phyloP scores from a whole-genome alignment of 1,140 invertebrate genomes.

The Drosophila suzukii region DNA sequence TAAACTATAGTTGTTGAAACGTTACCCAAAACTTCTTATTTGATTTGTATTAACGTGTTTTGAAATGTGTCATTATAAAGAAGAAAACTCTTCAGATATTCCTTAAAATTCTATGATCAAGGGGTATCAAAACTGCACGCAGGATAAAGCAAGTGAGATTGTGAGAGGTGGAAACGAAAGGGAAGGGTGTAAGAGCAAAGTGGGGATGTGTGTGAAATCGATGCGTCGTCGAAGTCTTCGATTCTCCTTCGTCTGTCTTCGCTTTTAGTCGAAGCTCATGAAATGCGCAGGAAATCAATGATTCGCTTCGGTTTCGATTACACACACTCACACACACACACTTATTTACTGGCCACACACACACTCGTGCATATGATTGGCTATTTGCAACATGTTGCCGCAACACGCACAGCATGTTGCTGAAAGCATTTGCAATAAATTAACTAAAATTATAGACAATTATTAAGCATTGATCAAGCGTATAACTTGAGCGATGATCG shows the following conservation, averaged over 20 bases:
- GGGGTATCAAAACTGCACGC: conserved; percentile 30
- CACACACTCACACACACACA: conserved; percentile 53
- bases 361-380: conserved; percentile 18
- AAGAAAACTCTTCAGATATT: background rate
- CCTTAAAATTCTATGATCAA: conserved; percentile 1
- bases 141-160: conserved; percentile 7
- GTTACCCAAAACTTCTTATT: too few relatives aligned
- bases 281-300: conserved; percentile 83
- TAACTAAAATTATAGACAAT: conserved; percentile 82
- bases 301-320: conserved; percentile 82
- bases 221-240: conserved; percentile 62
- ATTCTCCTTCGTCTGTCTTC: conserved; percentile 50
- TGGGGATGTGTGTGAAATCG: conserved; percentile 69
- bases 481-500: conserved; percentile 52
- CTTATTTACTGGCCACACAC: conserved; percentile 9
- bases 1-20: too few relatives aligned
- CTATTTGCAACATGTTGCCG: conserved; percentile 64
- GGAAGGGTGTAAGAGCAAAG: background rate
- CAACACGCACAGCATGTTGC: conserved; percentile 77
- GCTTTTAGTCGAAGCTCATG: conserved; percentile 74
- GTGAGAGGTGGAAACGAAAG: background rate
- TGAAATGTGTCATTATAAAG: background rate
- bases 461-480: conserved; percentile 73
- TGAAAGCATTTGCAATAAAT: conserved; percentile 82
- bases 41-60: background rate